Evolutionary conservation across 1,140 invertebrate species (phyloP).

Genomic region (Venturia canescens): DNA sequence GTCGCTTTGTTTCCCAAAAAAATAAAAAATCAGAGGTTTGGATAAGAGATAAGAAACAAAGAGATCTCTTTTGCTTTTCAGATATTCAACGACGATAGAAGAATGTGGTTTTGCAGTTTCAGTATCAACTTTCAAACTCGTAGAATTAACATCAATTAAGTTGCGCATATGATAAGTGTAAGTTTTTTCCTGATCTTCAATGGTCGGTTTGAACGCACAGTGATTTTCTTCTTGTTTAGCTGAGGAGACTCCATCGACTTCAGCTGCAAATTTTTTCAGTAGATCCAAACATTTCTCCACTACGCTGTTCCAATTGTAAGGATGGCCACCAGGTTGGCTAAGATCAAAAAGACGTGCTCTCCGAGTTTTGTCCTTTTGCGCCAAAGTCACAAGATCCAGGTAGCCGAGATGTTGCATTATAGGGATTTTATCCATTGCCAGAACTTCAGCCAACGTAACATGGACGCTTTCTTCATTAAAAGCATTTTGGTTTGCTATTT

Average conservation of each 20-base stretch:
- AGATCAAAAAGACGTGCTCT: constrained; percentile 82
- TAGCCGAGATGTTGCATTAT: constrained; percentile 85
- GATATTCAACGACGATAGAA: constrained; percentile 61
- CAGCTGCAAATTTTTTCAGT: constrained; percentile 80
- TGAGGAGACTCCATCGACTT: constrained; percentile 77
- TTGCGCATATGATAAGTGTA: constrained; percentile 70
- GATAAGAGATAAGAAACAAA: constrained; percentile 68
- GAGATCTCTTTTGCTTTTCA: constrained; percentile 63
- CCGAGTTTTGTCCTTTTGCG: constrained; percentile 78
- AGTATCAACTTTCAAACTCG: constrained; percentile 29
- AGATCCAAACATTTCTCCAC: constrained; percentile 79
- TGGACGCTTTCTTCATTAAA: constrained; percentile 53
- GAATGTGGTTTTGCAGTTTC: constrained; percentile 50
- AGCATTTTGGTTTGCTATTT: constrained; percentile 61
- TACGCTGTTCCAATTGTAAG: constrained; percentile 87
- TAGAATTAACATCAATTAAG: constrained; percentile 48
- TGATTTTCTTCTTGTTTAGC: constrained; percentile 54
- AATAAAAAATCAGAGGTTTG: constrained; percentile 81
- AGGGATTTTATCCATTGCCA: constrained; percentile 78
- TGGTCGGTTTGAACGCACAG: neutral
- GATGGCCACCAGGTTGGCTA: constrained; percentile 87
- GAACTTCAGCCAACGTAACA: constrained; percentile 77
- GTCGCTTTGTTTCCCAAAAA: constrained; percentile 84
- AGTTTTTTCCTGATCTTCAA: constrained; percentile 58
- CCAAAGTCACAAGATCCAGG: constrained; percentile 81